Percentiles rank a stretch among this genome's conserved stretches.
phyloP scores from a whole-genome alignment of 2,888 invertebrate species.

The Drepana falcataria region DNA sequence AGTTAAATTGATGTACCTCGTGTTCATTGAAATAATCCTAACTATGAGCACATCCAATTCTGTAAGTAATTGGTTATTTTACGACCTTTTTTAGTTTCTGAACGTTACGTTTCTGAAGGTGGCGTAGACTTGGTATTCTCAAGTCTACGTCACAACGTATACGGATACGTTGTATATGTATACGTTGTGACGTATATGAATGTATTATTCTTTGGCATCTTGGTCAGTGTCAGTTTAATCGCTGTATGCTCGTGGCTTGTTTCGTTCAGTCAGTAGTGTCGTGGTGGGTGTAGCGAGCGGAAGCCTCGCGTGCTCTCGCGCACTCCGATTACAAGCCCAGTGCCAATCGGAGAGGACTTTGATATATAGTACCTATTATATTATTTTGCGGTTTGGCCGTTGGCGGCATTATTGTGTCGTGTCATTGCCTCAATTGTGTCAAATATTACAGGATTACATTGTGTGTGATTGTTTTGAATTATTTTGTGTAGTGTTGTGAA shows the following conservation, averaged over 20 bases:
- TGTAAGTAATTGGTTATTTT: neutral
- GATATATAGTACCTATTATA: neutral
- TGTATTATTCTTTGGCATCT: neutral
- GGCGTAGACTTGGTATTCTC: neutral
- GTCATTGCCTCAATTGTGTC: neutral
- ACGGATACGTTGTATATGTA: too few relatives aligned
- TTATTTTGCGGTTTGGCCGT: neutral
- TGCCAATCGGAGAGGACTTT: conserved; percentile 20
- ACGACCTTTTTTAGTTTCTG: too few relatives aligned
- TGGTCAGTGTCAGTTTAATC: conserved; percentile 13
- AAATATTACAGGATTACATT: neutral
- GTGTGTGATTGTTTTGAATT: conserved; percentile 5
- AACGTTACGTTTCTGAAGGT: too few relatives aligned
- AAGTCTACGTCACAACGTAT: too few relatives aligned
- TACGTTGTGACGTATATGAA: neutral
- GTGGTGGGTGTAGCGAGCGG: conserved; percentile 44
- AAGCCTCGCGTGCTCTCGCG: conserved; percentile 53
- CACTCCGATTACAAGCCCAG: conserved; percentile 36
- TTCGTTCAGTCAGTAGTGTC: conserved; percentile 17
- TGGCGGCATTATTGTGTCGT: neutral
- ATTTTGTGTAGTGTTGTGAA: conserved; percentile 7
- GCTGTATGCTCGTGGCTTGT: conserved; percentile 25
- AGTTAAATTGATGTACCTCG: neutral
- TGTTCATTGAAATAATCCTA: neutral
- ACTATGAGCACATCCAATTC: neutral